These are phyloP conservation scores for Bolinopsis microptera DNA, from an alignment of 37 sponge, comb jelly and placozoan genomes.

Conservation along the genomic window DNA sequence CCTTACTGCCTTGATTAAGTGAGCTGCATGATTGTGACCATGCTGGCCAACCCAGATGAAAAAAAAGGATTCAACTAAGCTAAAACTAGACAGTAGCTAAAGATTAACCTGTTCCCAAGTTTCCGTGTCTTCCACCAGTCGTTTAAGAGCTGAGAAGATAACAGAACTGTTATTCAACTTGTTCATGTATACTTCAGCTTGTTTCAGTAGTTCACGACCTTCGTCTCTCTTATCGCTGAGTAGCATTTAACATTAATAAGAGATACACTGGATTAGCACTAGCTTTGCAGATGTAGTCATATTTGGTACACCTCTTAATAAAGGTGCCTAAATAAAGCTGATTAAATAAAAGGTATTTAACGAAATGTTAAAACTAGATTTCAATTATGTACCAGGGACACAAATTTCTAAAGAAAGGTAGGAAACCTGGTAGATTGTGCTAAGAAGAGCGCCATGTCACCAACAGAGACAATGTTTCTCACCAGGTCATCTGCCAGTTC, in stretches of 20 bases:
- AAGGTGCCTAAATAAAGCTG: no score
- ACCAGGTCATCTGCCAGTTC: neutral
- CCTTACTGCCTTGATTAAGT: no score
- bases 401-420: no score
- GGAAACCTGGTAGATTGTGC: neutral
- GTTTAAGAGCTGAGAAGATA: neutral
- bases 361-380: no score
- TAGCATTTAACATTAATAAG: no score
- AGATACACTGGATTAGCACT: no score
- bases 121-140: neutral
- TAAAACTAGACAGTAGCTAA: neutral
- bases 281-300: no score
- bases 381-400: no score
- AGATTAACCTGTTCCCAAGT: neutral
- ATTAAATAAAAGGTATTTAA: no score
- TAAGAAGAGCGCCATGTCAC: neutral
- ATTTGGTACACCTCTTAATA: no score
- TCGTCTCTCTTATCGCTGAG: neutral
- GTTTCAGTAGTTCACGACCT: neutral
- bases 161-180: neutral
- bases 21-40: no score
- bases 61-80: neutral
- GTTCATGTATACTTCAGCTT: neutral
- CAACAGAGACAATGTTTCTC: neutral
- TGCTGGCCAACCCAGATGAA: no score